These are phyloP conservation scores for Octodonta nipae DNA, from an alignment of 2,888 invertebrate species.

Conservation along the genomic window DNA sequence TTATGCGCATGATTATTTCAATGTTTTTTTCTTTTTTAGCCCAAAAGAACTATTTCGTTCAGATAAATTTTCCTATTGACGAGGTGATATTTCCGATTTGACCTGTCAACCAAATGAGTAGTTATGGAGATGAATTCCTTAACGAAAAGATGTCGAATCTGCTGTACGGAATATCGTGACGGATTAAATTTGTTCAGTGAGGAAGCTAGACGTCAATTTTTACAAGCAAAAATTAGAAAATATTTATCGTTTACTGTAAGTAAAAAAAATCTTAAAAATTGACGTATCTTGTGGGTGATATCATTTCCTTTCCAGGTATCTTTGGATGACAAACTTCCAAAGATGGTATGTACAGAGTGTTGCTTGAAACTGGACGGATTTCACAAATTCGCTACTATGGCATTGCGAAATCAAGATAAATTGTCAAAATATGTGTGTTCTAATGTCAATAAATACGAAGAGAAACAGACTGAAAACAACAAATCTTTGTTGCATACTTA, in stretches of 20 bases:
- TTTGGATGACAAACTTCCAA: constrained; percentile 51
- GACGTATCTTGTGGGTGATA: constrained; percentile 3
- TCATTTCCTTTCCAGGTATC: constrained; percentile 40
- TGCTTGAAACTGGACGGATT: constrained; percentile 50
- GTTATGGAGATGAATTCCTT: constrained; percentile 26
- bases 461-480: constrained; percentile 36
- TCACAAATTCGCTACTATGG: constrained; percentile 54
- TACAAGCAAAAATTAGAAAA: constrained; percentile 53
- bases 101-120: constrained; percentile 18
- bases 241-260: constrained; percentile 54
- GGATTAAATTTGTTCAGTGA: constrained; percentile 51
- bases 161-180: constrained; percentile 46
- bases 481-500: constrained; percentile 41
- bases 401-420: constrained; percentile 48
- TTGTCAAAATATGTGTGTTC: constrained; percentile 33
- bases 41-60: constrained; percentile 5
- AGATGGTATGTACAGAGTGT: constrained; percentile 53
- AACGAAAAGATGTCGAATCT: constrained; percentile 46
- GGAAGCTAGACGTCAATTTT: constrained; percentile 50
- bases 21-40: constrained; percentile 2
- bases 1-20: no score
- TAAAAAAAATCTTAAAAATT: constrained; percentile 3
- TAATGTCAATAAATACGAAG: constrained; percentile 22
- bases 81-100: constrained; percentile 6
- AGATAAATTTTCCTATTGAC: constrained; percentile 8